Evolutionary conservation across 2,888 invertebrate genomes (phyloP), one percentile per base, ranked within the genome.

Genomic region (Biston betularia): DNA sequence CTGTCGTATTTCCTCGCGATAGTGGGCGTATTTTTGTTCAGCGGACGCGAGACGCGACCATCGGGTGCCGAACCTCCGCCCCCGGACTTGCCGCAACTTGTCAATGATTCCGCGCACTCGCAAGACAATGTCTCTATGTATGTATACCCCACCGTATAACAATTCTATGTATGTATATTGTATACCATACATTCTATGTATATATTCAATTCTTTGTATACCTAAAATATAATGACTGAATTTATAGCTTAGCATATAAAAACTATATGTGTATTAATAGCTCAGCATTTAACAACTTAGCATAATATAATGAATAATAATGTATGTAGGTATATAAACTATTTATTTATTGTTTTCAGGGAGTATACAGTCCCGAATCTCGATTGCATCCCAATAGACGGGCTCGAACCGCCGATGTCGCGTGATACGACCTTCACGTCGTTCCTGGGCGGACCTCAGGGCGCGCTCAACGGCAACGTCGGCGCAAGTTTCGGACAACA

Each of bases 1-100:
- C 89, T 97, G 69, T 97, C 97, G 12, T 97, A 97, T 85, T 87
- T 95, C 58, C 90, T 97, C 77, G 96, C 97, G 53, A 95, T 97
- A 93, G 94, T 95, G 48, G 98, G 98, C 15, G 96, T 97, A 71
- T 92, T 94, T 70, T 80, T 94, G 67, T 94, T 94, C 83, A 86
- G 89, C 62, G 94, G 95, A 3, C 95, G 96, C 64, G 95, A 95
- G 75, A 94, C 95, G 55, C 93, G 95, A 11, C 94, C 14, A n/a
- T 9, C 81, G 24, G 76, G 0, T 90, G 94, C 60, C 4, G 38
- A 15, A 8, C 34, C 80, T 34, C 48, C 93, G 89, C 74, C 81
- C 33, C 63, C 2, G 4, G 55, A 48, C 3, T 34, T 63, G 57
- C 68, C 46, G 70, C 75, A 45, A 77, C 40, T 50, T 6, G 59